Conservation (phyloP, 2,797 vertebrate species). For the Hylomyscus alleni region DNA sequence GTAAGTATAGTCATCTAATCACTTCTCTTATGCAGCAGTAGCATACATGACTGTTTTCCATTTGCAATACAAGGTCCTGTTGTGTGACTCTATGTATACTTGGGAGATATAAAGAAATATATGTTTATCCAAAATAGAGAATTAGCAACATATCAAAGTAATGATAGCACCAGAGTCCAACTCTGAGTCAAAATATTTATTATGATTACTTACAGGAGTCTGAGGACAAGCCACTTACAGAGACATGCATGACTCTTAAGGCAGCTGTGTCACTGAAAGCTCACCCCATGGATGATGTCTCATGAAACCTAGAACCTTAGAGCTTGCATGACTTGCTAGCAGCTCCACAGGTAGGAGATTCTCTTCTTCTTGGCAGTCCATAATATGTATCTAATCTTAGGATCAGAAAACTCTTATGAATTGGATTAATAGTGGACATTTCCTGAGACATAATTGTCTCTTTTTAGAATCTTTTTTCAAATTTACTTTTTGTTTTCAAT, state of each 20-base stretch:
- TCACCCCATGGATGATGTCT: neutral
- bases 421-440: neutral
- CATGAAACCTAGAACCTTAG: neutral
- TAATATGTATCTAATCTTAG: neutral
- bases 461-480: neutral
- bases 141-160: neutral
- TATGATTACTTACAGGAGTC: neutral
- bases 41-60: constrained; percentile 11
- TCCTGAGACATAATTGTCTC: neutral
- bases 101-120: neutral
- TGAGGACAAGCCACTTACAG: neutral
- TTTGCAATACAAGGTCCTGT: neutral
- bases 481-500: neutral
- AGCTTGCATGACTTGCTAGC: neutral
- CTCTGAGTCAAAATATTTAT: neutral
- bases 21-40: constrained; percentile 17
- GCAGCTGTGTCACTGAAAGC: neutral
- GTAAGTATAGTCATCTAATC: neutral
- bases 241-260: neutral
- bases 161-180: neutral
- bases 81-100: neutral
- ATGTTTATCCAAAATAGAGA: neutral
- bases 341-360: neutral
- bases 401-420: neutral
- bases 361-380: neutral